Conservation (phyloP, 1,140 invertebrate genomes). For the Metaphire vulgaris region DNA sequence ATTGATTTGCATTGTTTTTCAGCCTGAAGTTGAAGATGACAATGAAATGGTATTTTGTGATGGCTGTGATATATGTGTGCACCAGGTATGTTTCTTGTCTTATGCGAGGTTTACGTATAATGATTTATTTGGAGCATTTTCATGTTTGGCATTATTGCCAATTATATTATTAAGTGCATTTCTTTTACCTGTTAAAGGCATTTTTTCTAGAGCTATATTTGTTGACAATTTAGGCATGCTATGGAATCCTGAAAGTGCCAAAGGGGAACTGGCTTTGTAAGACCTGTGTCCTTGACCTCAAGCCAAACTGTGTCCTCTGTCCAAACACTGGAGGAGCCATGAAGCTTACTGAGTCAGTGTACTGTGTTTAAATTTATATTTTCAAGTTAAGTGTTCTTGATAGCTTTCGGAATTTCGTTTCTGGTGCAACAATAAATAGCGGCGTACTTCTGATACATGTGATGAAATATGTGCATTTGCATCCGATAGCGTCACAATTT, state of each 20-base stretch:
- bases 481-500: no score
- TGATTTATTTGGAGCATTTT: neutral
- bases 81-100: constrained; percentile 58
- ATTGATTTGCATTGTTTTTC: no score
- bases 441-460: no score
- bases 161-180: no score
- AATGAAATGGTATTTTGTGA: constrained; percentile 99
- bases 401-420: no score
- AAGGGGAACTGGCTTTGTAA: constrained; percentile 92
- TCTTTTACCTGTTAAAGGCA: no score
- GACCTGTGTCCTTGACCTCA: constrained; percentile 73
- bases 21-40: constrained; percentile 92
- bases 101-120: neutral
- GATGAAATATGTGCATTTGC: no score
- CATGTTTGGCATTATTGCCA: no score
- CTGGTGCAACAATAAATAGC: no score
- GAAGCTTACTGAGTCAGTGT: constrained; percentile 72
- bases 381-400: no score
- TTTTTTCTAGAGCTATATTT: no score
- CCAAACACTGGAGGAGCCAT: constrained; percentile 93
- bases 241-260: constrained; percentile 93
- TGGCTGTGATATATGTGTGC: constrained; percentile 96
- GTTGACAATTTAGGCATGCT: constrained; percentile 95
- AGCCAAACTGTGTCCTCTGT: constrained; percentile 87
- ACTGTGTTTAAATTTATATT: neutral